Base-by-base conservation (phyloP, 2,113 vertebrate species). In the Leptosomus discolor region DNA sequence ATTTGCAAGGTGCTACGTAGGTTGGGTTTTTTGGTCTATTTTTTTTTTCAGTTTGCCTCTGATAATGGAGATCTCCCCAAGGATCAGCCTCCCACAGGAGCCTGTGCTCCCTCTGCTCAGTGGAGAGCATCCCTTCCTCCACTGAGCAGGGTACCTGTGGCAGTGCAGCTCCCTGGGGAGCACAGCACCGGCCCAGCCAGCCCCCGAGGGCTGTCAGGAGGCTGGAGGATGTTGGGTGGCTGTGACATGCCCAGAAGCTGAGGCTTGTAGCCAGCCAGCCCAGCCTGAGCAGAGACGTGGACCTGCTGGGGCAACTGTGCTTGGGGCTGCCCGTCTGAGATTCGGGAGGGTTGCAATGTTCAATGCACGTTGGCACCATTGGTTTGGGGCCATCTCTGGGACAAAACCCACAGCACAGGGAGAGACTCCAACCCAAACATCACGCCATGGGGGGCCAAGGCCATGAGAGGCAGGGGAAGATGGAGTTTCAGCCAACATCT, bases 111-210 rank as follows among this genome's bases (percentile, higher is more conserved):
- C 27, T 39, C 37, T 14, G 29, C 36, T 50, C 4, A 0, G 23
- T 57, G 32, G 9, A 36, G 11, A 46, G 12, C 56, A 39, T 24
- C 39, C 12, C 34, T 46, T 10, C 34, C 23, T 51, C 30, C 76
- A 5, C 9, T 0, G 0, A 19, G 23, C 54, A 54, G 53, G 30
- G 20, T 39, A 24, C 64, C 32, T 8, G 34, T 12, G 24, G 29
- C 37, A n/a, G 11, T 6, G 36, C n/a, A 50, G 34, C 8, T 3
- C 30, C 29, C 51, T 26, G 12, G 50, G 30, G 15, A 16, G 22
- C 22, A 20, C 18, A 61, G 46, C 20, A 17, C 16, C 43, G 0
- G 51, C 46, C 30, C 53, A 19, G 13, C 17, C 27, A 4, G n/a
- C n/a, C 37, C 8, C 36, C 2, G 0, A 11, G 34, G 27, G 18